These are phyloP conservation scores for Hermaeophaga mercurialis DNA, from an alignment of 2,888 invertebrate species.

Conservation along the genomic window DNA sequence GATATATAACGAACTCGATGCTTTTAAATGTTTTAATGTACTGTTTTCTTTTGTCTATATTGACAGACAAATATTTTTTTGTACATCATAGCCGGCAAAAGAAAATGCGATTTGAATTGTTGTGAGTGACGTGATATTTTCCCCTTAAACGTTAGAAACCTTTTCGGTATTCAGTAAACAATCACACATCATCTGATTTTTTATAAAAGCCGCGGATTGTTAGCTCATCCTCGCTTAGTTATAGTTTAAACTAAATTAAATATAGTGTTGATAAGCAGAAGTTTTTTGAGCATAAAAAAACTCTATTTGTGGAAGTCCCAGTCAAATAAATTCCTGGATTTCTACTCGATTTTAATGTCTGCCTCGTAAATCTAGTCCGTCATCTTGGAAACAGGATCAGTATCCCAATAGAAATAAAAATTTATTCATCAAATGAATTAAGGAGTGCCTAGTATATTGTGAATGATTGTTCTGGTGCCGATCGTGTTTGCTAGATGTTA, in stretches of 20 bases:
- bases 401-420: too few relatives aligned
- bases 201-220: conserved; percentile 50
- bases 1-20: conserved; percentile 11
- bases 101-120: too few relatives aligned
- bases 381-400: conserved; percentile 1
- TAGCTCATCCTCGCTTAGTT: conserved; percentile 55
- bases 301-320: conserved; percentile 24
- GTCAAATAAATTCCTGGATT: conserved; percentile 11
- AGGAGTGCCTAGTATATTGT: too few relatives aligned
- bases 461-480: too few relatives aligned
- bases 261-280: conserved; percentile 39
- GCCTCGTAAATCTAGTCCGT: conserved; percentile 12
- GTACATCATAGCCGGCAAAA: too few relatives aligned
- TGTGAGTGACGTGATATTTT: too few relatives aligned
- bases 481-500: too few relatives aligned
- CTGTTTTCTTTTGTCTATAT: too few relatives aligned
- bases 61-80: too few relatives aligned
- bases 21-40: too few relatives aligned
- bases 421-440: too few relatives aligned
- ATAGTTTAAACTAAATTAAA: conserved; percentile 51
- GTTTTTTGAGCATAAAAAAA: conserved; percentile 35
- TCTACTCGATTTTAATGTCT: conserved; percentile 7
- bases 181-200: conserved; percentile 35
- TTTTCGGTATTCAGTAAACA: conserved; percentile 22
- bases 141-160: too few relatives aligned